These are phyloP conservation scores for Pachyseris speciosa DNA, from an alignment of 64 coral and sea anemone genomes.

Conservation along the genomic window DNA sequence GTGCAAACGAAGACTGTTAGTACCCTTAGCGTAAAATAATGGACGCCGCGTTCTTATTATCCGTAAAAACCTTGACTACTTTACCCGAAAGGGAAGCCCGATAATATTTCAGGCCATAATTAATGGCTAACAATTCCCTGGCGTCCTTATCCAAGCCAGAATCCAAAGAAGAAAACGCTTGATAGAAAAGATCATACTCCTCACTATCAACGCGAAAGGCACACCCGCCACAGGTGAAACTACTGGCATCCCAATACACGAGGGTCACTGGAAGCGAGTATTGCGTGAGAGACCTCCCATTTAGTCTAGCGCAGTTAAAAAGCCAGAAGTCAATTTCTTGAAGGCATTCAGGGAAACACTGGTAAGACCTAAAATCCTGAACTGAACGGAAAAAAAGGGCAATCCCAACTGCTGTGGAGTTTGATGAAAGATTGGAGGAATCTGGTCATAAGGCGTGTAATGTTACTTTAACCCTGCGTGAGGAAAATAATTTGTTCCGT, in stretches of 20 bases:
- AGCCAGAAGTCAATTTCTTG: too few relatives aligned
- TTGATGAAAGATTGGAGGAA: conserved; percentile 30
- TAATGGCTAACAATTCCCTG: conserved; percentile 53
- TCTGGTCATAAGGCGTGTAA: conserved; percentile 61
- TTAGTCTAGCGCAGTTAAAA: too few relatives aligned
- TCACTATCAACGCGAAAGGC: conserved; percentile 22
- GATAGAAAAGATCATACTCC: conserved; percentile 53
- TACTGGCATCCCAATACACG: conserved; percentile 50
- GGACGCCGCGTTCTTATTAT: conserved; percentile 18
- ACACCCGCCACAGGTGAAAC: conserved; percentile 29
- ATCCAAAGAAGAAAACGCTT: conserved; percentile 49
- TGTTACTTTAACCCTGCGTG: conserved; percentile 28
- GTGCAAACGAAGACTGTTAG: neutral
- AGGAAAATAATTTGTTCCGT: conserved; percentile 45
- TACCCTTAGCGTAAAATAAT: conserved; percentile 15
- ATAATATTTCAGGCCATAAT: conserved; percentile 37
- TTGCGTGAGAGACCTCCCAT: neutral
- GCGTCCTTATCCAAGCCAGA: conserved; percentile 35
- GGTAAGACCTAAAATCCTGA: conserved; percentile 3
- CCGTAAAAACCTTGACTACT: conserved; percentile 43
- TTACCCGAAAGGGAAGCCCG: neutral
- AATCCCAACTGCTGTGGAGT: conserved; percentile 11
- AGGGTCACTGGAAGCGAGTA: neutral
- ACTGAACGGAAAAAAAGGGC: too few relatives aligned
- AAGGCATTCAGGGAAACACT: conserved; percentile 19